A percentile compares a stretch with the other conserved stretches of the same genome.
Conservation (phyloP, 2,797 vertebrate genomes). For the Argyrosomus regius region DNA sequence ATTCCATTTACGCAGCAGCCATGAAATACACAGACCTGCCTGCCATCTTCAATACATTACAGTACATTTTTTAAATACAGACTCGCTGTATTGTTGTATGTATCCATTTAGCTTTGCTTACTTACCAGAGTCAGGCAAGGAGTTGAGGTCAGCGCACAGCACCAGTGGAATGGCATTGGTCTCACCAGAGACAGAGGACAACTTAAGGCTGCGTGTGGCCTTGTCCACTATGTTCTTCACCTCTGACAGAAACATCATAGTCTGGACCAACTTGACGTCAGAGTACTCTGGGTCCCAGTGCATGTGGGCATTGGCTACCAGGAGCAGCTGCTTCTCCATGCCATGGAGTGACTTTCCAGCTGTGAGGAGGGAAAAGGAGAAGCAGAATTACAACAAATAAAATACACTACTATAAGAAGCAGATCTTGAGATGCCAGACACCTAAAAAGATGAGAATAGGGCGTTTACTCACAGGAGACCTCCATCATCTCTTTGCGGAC, state of each 20-base stretch:
- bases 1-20: too few species aligned
- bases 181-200: constrained; percentile 91
- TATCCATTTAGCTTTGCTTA: neutral
- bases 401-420: neutral
- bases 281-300: constrained; percentile 99
- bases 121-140: constrained; percentile 96
- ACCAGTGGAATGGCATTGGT: constrained; percentile 95
- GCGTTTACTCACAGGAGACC: constrained; percentile 89
- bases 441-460: neutral
- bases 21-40: neutral
- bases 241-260: constrained; percentile 99
- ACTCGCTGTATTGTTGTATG: too few species aligned
- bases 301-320: constrained; percentile 98
- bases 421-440: neutral
- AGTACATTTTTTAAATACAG: too few species aligned
- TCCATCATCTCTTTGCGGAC: constrained; percentile 96
- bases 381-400: neutral
- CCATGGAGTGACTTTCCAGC: constrained; percentile 93
- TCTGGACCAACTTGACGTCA: constrained; percentile 97
- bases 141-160: constrained; percentile 98
- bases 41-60: neutral
- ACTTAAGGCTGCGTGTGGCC: constrained; percentile 94
- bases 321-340: constrained; percentile 95
- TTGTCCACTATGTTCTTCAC: constrained; percentile 99
- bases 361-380: constrained; percentile 66